These are phyloP conservation scores for Rhagonycha fulva DNA, from an alignment of 2,888 invertebrate genomes.

Conservation along the genomic window DNA sequence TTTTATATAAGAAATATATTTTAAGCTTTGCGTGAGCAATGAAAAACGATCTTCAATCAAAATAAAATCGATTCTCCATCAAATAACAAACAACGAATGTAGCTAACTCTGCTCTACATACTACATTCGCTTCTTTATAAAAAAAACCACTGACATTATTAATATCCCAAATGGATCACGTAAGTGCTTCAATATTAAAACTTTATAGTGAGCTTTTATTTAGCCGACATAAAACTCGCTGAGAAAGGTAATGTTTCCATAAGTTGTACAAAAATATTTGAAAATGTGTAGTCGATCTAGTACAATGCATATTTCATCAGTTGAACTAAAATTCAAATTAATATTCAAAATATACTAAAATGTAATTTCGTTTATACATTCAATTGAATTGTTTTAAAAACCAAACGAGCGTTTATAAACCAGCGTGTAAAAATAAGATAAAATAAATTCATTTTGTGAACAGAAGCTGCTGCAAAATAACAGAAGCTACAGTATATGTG, in stretches of 20 bases:
- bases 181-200: slow-evolving; percentile 9
- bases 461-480: slow-evolving; percentile 17
- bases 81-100: not conserved
- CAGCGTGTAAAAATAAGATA: not conserved
- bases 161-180: slow-evolving; percentile 17
- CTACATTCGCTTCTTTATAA: slow-evolving; percentile 36
- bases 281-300: not conserved
- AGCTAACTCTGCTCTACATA: slow-evolving; percentile 7
- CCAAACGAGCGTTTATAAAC: not conserved
- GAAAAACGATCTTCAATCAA: not conserved
- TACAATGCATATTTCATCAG: not conserved
- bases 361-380: not conserved
- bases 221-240: not conserved
- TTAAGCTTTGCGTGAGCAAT: not conserved
- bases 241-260: not conserved
- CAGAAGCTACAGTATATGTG: slow-evolving; percentile 19
- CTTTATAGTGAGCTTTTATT: slow-evolving; percentile 9
- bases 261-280: not conserved
- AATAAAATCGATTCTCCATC: not conserved
- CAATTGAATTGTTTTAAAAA: not conserved
- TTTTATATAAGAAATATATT: not conserved
- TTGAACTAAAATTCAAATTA: not conserved
- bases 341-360: not conserved
- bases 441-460: slow-evolving; percentile 6
- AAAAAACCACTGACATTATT: slow-evolving; percentile 27